phyloP scores from a whole-genome alignment of 37 sponge, comb jelly and placozoan species.

The Eunapius fragilis region DNA sequence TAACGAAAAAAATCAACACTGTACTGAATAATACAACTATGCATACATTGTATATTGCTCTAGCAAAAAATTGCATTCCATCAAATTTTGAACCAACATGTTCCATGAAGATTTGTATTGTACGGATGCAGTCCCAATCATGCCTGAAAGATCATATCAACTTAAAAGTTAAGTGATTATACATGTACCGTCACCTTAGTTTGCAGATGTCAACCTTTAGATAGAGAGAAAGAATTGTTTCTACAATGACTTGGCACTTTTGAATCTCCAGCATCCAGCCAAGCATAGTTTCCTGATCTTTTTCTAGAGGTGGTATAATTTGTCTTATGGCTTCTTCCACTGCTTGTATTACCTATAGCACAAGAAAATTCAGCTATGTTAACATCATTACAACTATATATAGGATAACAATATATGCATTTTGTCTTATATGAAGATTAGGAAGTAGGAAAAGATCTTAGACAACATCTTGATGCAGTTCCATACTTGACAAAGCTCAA shows the following conservation, averaged over 20 bases:
- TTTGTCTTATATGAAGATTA: too few species aligned
- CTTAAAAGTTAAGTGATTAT: background rate
- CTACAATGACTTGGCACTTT: background rate
- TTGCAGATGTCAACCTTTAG: background rate
- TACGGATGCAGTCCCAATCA: slow-evolving; percentile 56
- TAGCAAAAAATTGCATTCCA: slow-evolving; percentile 18
- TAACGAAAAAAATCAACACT: background rate
- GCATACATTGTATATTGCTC: background rate
- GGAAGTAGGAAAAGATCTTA: too few species aligned
- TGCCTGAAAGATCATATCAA: slow-evolving; percentile 9
- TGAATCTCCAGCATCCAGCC: background rate
- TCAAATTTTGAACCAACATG: slow-evolving; percentile 37
- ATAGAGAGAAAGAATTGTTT: background rate
- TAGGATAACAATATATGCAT: too few species aligned
- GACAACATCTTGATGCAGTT: too few species aligned
- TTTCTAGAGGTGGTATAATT: background rate
- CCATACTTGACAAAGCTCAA: too few species aligned
- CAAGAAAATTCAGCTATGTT: too few species aligned
- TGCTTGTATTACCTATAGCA: background rate
- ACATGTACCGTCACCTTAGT: background rate
- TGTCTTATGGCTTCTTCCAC: background rate
- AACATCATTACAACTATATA: too few species aligned
- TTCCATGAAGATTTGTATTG: slow-evolving; percentile 62
- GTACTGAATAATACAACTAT: background rate
- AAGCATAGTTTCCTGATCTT: background rate